Evolutionary conservation across 2,888 invertebrate genomes (phyloP).

Genomic region (Eustalomyia histrio): DNA sequence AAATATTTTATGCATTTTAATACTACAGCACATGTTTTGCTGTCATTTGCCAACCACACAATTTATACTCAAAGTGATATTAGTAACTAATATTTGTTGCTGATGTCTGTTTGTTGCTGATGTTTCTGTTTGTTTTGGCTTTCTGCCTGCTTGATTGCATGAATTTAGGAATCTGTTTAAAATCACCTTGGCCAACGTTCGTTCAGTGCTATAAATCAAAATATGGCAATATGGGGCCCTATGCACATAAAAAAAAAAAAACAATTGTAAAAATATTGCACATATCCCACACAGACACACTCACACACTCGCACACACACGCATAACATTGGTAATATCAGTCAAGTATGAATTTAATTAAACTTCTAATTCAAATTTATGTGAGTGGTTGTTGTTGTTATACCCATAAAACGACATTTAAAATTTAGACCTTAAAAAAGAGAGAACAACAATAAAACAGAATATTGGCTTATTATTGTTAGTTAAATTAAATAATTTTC

Average conservation of each 20-base stretch:
- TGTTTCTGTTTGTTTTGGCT: too few species aligned
- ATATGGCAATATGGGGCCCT: slow-evolving; percentile 10
- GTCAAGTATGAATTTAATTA: slow-evolving; percentile 76
- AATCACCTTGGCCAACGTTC: slow-evolving; percentile 62
- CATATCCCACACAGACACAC: slow-evolving; percentile 16
- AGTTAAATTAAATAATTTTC: slow-evolving; percentile 56
- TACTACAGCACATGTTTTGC: neutral
- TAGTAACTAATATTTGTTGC: slow-evolving; percentile 1
- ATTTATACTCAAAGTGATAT: neutral
- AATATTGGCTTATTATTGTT: slow-evolving; percentile 29
- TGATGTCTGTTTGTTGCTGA: neutral
- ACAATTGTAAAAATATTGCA: slow-evolving; percentile 18
- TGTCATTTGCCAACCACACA: neutral
- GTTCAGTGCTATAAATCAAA: slow-evolving; percentile 67
- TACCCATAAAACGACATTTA: slow-evolving; percentile 65
- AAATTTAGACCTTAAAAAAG: slow-evolving; percentile 33
- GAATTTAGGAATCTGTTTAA: slow-evolving; percentile 48
- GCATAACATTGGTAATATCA: slow-evolving; percentile 53
- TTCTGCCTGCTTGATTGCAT: neutral
- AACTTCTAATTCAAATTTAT: slow-evolving; percentile 72
- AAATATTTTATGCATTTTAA: slow-evolving; percentile 3
- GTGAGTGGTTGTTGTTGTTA: too few species aligned
- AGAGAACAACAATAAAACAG: slow-evolving; percentile 2
- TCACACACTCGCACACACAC: slow-evolving; percentile 67
- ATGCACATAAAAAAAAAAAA: too few species aligned